These are phyloP conservation scores for Cebidichthys violaceus DNA, from an alignment of 2,113 vertebrate species.

Conservation along the genomic window DNA sequence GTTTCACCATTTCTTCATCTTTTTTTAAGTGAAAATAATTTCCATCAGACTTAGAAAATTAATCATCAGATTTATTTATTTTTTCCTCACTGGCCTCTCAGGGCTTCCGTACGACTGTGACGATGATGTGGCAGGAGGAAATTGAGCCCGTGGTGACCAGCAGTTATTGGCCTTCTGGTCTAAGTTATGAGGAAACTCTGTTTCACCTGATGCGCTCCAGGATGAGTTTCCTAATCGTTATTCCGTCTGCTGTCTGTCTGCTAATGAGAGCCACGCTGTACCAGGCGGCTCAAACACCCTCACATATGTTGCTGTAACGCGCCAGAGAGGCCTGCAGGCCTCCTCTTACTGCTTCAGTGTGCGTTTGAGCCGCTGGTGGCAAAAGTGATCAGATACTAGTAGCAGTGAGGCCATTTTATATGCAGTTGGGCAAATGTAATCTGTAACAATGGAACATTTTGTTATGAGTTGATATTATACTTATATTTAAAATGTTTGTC, in stretches of 20 bases:
- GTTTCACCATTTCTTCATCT: too few relatives aligned
- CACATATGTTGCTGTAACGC: slow-evolving; percentile 70
- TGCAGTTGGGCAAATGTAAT: background rate
- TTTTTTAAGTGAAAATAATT: too few relatives aligned
- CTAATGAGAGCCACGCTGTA: slow-evolving; percentile 63
- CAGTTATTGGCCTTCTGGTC: slow-evolving; percentile 25
- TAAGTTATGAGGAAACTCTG: slow-evolving; percentile 46
- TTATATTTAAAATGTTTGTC: background rate
- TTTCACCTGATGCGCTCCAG: slow-evolving; percentile 50
- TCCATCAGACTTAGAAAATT: background rate
- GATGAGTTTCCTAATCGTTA: slow-evolving; percentile 65
- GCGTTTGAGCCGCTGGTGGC: slow-evolving; percentile 22
- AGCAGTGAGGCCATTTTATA: background rate
- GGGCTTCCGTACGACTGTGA: background rate
- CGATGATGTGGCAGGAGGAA: slow-evolving; percentile 36
- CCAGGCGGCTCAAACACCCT: slow-evolving; percentile 59
- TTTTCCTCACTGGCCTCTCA: background rate
- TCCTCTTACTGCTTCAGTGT: slow-evolving; percentile 45
- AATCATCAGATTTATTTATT: too few relatives aligned
- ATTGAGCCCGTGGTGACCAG: slow-evolving; percentile 1
- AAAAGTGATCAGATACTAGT: background rate
- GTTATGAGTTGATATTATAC: background rate
- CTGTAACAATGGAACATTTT: background rate
- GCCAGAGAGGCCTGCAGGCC: slow-evolving; percentile 56
- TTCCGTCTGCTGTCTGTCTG: slow-evolving; percentile 61